Evolutionary conservation across 1,140 invertebrate species (phyloP).

Genomic region (Brachionus paranguensis): DNA sequence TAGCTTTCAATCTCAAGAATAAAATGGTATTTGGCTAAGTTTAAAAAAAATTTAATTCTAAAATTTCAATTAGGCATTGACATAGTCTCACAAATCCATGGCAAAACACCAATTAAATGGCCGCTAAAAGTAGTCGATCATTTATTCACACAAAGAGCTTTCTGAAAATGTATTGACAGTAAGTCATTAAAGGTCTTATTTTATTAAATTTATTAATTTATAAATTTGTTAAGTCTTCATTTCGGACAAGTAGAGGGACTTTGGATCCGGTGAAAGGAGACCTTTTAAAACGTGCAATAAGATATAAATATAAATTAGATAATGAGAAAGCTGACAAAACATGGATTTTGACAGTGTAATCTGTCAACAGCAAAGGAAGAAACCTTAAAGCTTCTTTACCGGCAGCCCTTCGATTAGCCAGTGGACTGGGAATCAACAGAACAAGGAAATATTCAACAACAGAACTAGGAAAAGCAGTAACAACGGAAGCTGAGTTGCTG

Average conservation of each 20-base stretch:
- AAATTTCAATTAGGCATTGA: not conserved
- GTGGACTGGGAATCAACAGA: too few relatives aligned
- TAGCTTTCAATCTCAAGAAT: not conserved
- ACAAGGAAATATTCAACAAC: too few relatives aligned
- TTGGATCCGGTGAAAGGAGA: not conserved
- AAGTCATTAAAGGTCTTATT: not conserved
- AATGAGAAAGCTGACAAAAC: not conserved
- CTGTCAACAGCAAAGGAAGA: not conserved
- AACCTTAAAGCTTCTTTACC: not conserved
- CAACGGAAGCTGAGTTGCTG: too few relatives aligned
- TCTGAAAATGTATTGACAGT: not conserved
- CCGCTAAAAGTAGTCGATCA: not conserved
- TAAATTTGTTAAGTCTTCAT: not conserved
- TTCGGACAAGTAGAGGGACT: not conserved
- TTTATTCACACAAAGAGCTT: not conserved
- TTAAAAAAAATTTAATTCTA: not conserved
- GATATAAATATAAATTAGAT: not conserved
- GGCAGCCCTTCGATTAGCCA: not conserved
- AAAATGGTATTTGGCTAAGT: not conserved
- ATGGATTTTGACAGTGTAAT: not conserved
- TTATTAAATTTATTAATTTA: not conserved
- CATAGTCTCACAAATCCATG: not conserved
- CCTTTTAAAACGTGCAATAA: not conserved
- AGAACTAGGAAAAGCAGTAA: too few relatives aligned
- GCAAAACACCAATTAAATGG: not conserved